Evolutionary conservation across 2,797 vertebrate species (phyloP), one percentile per base, ranked within the genome.

Genomic region (Chrosomus eos): DNA sequence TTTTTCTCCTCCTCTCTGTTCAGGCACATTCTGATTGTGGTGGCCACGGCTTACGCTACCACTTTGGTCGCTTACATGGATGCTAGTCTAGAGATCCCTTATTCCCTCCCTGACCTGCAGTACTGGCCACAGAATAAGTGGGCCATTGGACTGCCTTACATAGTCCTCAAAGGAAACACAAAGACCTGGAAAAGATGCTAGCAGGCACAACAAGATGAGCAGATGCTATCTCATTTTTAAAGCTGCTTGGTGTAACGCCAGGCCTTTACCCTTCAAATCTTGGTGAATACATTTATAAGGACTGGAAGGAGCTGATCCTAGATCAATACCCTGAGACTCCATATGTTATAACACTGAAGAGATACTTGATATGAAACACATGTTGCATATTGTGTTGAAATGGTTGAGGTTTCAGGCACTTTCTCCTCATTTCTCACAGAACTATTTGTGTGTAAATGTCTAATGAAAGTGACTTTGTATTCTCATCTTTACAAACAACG

Each of bases 21-120:
- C 68, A 99, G 98, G 98, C 98, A 99, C 0, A 92, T 99, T 73
- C 93, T 97, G 87, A 99, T 99, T 72, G 96, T 96, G 88, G 36
- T 98, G 26, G 94, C 97, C n/a, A 95, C 97, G n/a, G 94, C 96
- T 0, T 96, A 98, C 0, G 94, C 87, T 82, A 95, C 91, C 68
- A 97, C 95, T 0, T 88, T 97, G 33, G 91, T 98, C 70, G 95
- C 96, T 48, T 95, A 96, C 93, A 92, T 99, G 51, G 95, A 99
- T 0, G 93, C 97, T 87, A 87, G 0, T 70, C 92, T 94, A 0
- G 97, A 99, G 92, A 96, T 97, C 88, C 97, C 97, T 0, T 91
- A 93, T 0, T 93, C 94, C 0, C 92, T 93, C 18, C 96, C 97
- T 0, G 94, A 93, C 72, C 84, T 99, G 23, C 92, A 90, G 82